A percentile compares a stretch with the other conserved stretches of the same genome.
phyloP scores from a whole-genome alignment of 2,888 invertebrate genomes.

The Lordiphosa fenestrarum region DNA sequence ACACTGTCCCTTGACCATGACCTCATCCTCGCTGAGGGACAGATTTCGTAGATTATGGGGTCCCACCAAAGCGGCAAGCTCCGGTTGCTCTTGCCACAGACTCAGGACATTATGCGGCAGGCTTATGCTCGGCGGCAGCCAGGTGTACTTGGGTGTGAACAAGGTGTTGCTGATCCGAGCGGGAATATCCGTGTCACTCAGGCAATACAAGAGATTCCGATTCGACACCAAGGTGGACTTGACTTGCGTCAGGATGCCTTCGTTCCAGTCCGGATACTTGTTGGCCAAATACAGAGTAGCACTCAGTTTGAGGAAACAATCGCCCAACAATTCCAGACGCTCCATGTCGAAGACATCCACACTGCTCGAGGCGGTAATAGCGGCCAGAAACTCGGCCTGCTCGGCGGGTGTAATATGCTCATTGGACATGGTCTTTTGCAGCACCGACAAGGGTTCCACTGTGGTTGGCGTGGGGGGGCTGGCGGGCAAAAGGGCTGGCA shows the following conservation, averaged over 20 bases:
- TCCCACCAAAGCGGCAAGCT: slow-evolving; percentile 59
- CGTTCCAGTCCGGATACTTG: slow-evolving; percentile 84
- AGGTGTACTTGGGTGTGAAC: slow-evolving; percentile 86
- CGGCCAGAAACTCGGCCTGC: slow-evolving; percentile 80
- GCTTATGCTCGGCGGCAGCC: slow-evolving; percentile 89
- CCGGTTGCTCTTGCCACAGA: slow-evolving; percentile 50
- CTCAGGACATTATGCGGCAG: slow-evolving; percentile 81
- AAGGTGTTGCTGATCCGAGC: slow-evolving; percentile 79
- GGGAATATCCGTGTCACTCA: slow-evolving; percentile 69
- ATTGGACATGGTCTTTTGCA: slow-evolving; percentile 50
- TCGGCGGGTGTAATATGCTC: slow-evolving; percentile 62
- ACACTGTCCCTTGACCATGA: slow-evolving; percentile 53
- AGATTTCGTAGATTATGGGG: slow-evolving; percentile 81
- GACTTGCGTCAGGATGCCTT: slow-evolving; percentile 87
- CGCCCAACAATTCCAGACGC: slow-evolving; percentile 91
- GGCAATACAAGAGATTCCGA: slow-evolving; percentile 91
- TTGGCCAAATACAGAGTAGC: slow-evolving; percentile 86
- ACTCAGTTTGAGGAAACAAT: slow-evolving; percentile 90
- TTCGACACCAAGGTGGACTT: slow-evolving; percentile 88
- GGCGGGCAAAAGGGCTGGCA: slow-evolving; percentile 32
- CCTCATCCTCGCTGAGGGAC: slow-evolving; percentile 80
- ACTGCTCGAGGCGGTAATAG: slow-evolving; percentile 85
- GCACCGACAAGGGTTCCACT: slow-evolving; percentile 52
- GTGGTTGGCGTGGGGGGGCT: neutral
- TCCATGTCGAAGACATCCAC: slow-evolving; percentile 90